Evolutionary conservation across 2,113 vertebrate genomes (phyloP).

Genomic region (Falcunculus frontatus): DNA sequence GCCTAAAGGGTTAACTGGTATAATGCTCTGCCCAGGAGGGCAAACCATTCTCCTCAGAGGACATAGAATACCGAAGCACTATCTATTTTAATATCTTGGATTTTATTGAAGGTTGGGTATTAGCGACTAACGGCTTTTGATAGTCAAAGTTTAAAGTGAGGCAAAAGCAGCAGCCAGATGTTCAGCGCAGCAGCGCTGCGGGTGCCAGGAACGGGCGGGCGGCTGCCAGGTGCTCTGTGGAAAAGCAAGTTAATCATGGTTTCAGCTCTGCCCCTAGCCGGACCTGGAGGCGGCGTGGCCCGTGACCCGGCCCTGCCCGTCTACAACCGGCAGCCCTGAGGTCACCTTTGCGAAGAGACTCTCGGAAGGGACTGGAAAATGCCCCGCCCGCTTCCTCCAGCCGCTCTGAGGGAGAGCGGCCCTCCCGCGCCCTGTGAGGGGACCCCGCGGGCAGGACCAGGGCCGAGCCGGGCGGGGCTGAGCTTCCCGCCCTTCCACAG

Average conservation of each 20-base stretch:
- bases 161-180: background rate
- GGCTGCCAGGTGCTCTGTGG: background rate
- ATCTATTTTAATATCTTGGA: background rate
- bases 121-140: background rate
- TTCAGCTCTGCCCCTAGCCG: background rate
- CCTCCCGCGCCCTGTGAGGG: background rate
- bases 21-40: background rate
- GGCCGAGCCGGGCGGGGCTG: background rate
- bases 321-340: accelerated
- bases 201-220: background rate
- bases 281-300: accelerated
- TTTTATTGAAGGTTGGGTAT: background rate
- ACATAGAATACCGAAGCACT: background rate
- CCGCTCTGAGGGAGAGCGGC: accelerated
- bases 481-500: background rate
- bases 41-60: background rate
- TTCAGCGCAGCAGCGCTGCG: background rate
- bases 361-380: accelerated
- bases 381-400: accelerated
- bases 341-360: accelerated
- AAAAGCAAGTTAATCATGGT: background rate
- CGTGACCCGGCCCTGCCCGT: background rate
- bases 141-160: background rate
- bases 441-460: background rate
- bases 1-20: background rate